These are phyloP conservation scores for Sylvilagus bachmani DNA, from an alignment of 2,113 vertebrate genomes.

Conservation along the genomic window DNA sequence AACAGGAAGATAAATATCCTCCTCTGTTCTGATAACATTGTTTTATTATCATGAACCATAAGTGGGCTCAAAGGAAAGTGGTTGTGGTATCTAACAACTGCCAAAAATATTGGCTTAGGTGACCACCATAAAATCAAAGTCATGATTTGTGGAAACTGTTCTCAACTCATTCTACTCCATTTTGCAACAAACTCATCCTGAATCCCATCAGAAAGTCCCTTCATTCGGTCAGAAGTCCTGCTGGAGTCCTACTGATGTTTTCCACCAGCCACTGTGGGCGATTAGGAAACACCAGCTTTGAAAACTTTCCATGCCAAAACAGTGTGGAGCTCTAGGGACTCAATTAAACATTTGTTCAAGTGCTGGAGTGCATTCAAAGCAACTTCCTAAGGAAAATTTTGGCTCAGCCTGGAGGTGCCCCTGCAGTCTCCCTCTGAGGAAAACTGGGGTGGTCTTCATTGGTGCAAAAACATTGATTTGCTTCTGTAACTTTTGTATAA, in stretches of 20 bases:
- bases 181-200: not conserved
- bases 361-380: conserved; percentile 58
- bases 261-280: conserved; percentile 17
- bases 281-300: conserved; percentile 61
- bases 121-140: not conserved
- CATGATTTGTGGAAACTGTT: not conserved
- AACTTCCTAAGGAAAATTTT: conserved; percentile 70
- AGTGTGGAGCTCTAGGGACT: conserved; percentile 57
- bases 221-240: not conserved
- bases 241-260: not conserved
- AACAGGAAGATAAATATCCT: conserved; percentile 12
- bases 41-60: conserved; percentile 46
- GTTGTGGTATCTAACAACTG: not conserved
- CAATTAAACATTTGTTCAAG: conserved; percentile 76
- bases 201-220: not conserved
- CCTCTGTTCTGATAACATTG: not conserved
- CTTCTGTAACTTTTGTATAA: not conserved
- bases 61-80: not conserved
- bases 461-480: conserved; percentile 4
- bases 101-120: not conserved
- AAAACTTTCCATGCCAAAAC: conserved; percentile 63
- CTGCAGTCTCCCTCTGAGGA: conserved; percentile 32
- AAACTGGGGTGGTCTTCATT: conserved; percentile 48
- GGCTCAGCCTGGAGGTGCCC: conserved; percentile 63
- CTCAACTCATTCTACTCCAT: not conserved